These are phyloP conservation scores for Scyliorhinus canicula DNA, from an alignment of 2,797 vertebrate genomes.

Conservation along the genomic window DNA sequence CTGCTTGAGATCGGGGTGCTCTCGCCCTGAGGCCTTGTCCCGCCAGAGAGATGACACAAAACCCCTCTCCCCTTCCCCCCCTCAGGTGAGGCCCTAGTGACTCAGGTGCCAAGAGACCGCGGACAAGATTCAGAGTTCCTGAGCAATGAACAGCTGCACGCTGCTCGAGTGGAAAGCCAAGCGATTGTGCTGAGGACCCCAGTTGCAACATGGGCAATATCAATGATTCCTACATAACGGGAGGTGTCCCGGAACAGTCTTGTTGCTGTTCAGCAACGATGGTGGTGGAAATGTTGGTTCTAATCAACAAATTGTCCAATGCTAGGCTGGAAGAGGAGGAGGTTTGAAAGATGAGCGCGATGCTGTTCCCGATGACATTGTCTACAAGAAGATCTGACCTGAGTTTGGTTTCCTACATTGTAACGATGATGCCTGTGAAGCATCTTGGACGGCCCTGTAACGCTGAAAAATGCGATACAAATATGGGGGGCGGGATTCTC, in stretches of 20 bases:
- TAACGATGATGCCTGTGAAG: background rate
- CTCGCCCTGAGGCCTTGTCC: too few species aligned
- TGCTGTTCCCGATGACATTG: background rate
- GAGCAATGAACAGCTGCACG: background rate
- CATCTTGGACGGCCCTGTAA: background rate
- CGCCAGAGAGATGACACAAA: too few species aligned
- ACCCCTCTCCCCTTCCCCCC: too few species aligned
- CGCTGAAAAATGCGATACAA: background rate
- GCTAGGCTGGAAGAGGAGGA: background rate
- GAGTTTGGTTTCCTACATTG: background rate
- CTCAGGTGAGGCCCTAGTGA: too few species aligned
- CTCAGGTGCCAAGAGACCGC: too few species aligned
- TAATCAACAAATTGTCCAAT: background rate
- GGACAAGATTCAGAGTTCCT: too few species aligned
- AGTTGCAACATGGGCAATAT: background rate
- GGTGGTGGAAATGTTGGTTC: too few species aligned
- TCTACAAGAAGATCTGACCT: background rate
- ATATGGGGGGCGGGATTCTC: too few species aligned
- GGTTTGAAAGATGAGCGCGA: background rate
- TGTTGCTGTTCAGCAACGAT: background rate
- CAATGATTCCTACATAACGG: background rate
- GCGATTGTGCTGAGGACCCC: background rate
- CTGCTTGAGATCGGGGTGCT: too few species aligned
- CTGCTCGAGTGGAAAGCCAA: background rate
- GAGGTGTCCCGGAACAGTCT: background rate